phyloP scores from a whole-genome alignment of 1,140 invertebrate species.

The Nasonia longicornis region DNA sequence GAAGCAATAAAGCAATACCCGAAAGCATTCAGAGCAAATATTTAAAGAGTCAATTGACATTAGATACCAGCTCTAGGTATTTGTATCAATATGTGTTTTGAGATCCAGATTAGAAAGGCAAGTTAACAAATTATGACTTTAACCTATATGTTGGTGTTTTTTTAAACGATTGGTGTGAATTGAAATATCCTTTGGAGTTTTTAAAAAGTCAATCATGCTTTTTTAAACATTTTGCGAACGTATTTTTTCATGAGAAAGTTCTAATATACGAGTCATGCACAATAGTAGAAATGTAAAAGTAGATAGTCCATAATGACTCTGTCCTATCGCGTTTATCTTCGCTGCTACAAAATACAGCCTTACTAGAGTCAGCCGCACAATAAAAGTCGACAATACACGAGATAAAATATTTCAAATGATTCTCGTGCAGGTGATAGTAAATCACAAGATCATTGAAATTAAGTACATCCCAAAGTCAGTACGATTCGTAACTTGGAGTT shows the following conservation, averaged over 20 bases:
- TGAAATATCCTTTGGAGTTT: neutral
- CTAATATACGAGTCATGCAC: neutral
- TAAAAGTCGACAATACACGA: neutral
- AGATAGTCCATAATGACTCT: neutral
- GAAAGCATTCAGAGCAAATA: conserved; percentile 4
- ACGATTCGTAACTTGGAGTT: neutral
- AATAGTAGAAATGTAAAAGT: neutral
- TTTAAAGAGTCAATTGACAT: conserved; percentile 22
- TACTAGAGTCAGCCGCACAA: neutral
- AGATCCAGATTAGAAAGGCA: neutral
- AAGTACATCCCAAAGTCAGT: neutral
- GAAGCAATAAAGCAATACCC: neutral
- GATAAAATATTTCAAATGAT: neutral
- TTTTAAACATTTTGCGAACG: neutral
- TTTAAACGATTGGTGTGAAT: neutral
- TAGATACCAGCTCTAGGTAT: conserved; percentile 1
- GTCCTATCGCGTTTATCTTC: neutral
- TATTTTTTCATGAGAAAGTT: neutral
- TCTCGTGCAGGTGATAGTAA: neutral
- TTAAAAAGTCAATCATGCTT: neutral
- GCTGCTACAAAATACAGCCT: neutral
- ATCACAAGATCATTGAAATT: neutral
- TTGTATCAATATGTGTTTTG: neutral
- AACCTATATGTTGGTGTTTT: conserved; percentile 13
- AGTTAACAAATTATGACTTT: conserved; percentile 5